Percentiles rank a stretch among this genome's conserved stretches.
Evolutionary conservation across 2,113 vertebrate genomes (phyloP).

Genomic region (Gallinago paraguaiae): DNA sequence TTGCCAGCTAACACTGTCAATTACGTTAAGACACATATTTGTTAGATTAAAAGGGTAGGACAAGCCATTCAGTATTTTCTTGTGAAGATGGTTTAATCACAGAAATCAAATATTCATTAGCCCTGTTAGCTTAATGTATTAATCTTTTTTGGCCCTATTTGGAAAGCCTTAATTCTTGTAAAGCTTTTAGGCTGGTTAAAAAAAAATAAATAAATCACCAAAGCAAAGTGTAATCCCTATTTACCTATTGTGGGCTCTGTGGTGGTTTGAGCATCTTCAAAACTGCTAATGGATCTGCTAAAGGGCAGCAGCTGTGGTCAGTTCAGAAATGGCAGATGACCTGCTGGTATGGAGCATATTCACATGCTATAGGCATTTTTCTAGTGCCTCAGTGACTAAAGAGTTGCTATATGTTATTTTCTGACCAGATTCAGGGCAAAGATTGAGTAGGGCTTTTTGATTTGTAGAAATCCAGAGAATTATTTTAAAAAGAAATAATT

Average conservation of each 20-base stretch:
- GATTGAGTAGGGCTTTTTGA: background rate
- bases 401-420: background rate
- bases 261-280: background rate
- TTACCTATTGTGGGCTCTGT: background rate
- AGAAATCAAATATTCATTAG: background rate
- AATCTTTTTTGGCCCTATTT: background rate
- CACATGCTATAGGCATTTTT: accelerated
- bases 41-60: background rate
- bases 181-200: background rate
- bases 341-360: background rate
- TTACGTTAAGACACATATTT: background rate
- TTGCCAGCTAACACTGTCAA: background rate
- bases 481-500: background rate
- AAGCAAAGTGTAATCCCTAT: background rate
- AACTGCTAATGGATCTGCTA: background rate
- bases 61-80: background rate
- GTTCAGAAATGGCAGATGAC: background rate
- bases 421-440: background rate
- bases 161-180: background rate
- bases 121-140: background rate
- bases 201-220: background rate
- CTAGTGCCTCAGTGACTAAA: background rate
- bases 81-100: background rate
- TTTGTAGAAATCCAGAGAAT: background rate
- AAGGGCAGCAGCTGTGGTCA: background rate